Evolutionary conservation across 2,797 vertebrate genomes (phyloP).

Genomic region (Mallotus villosus): DNA sequence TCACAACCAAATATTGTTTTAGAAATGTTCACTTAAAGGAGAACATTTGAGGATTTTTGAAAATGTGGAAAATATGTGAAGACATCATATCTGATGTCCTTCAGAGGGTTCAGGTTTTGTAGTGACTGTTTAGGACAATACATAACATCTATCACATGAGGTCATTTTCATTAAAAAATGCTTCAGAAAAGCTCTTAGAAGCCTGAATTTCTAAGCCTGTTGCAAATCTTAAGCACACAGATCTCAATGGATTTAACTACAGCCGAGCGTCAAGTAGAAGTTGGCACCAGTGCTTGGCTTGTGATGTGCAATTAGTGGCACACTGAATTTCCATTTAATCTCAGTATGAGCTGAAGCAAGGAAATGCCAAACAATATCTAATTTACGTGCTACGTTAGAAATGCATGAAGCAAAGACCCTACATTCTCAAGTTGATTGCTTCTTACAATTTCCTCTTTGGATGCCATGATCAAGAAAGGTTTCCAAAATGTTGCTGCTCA

Average conservation of each 20-base stretch:
- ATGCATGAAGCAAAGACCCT: background rate
- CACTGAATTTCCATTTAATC: conserved; percentile 7
- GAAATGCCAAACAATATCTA: background rate
- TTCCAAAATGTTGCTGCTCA: background rate
- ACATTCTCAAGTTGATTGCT: background rate
- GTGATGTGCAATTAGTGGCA: background rate
- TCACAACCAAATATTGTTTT: background rate
- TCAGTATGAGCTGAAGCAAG: background rate
- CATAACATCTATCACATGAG: background rate
- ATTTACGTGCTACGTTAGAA: background rate
- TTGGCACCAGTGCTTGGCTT: background rate
- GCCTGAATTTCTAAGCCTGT: conserved; percentile 1
- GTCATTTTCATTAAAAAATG: background rate
- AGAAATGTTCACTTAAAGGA: background rate
- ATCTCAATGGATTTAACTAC: background rate
- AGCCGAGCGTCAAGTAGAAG: conserved; percentile 2
- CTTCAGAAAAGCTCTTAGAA: background rate
- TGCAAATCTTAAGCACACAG: background rate
- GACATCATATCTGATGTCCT: background rate
- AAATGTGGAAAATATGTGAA: background rate
- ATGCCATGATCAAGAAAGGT: background rate
- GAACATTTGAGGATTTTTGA: background rate
- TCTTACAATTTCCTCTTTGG: background rate
- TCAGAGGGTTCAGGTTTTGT: too few relatives aligned
- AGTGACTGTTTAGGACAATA: background rate